Conservation (phyloP, 1,140 invertebrate genomes). For the Wiebesia pumilae region DNA sequence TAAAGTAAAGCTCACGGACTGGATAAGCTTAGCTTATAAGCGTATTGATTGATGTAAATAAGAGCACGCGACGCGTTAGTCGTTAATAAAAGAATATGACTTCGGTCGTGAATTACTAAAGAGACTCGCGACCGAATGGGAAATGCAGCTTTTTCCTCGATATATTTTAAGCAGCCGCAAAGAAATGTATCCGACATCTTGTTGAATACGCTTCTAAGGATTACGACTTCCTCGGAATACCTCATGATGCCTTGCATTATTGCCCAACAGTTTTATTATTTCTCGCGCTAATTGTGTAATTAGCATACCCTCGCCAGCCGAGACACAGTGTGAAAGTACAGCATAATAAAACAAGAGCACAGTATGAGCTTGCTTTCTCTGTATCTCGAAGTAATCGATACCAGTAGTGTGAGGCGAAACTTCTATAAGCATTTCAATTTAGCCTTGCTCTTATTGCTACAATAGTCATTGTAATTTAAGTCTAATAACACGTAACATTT, state of each 20-base stretch:
- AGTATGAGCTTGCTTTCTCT: slow-evolving; percentile 26
- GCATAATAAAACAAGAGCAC: neutral
- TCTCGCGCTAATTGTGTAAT: slow-evolving; percentile 49
- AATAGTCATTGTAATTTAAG: slow-evolving; percentile 53
- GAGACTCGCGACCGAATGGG: neutral
- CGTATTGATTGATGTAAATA: neutral
- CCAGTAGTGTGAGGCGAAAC: slow-evolving; percentile 27
- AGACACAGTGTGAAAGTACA: neutral
- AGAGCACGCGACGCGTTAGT: neutral
- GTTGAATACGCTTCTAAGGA: neutral
- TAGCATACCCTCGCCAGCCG: slow-evolving; percentile 25
- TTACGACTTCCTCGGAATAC: neutral
- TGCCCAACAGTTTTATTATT: slow-evolving; percentile 42
- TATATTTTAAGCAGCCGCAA: slow-evolving; percentile 20
- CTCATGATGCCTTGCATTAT: neutral
- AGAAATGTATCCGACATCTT: slow-evolving; percentile 35
- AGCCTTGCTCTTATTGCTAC: slow-evolving; percentile 44
- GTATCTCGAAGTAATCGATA: slow-evolving; percentile 33
- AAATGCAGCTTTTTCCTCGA: neutral
- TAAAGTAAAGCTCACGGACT: neutral
- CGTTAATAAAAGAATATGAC: neutral
- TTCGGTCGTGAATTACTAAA: slow-evolving; percentile 10
- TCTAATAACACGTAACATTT: slow-evolving; percentile 51
- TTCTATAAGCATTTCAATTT: slow-evolving; percentile 41
- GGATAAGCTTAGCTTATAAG: neutral